These are phyloP conservation scores for Naso thynnoides DNA, from an alignment of 2,797 vertebrate species.

Conservation along the genomic window DNA sequence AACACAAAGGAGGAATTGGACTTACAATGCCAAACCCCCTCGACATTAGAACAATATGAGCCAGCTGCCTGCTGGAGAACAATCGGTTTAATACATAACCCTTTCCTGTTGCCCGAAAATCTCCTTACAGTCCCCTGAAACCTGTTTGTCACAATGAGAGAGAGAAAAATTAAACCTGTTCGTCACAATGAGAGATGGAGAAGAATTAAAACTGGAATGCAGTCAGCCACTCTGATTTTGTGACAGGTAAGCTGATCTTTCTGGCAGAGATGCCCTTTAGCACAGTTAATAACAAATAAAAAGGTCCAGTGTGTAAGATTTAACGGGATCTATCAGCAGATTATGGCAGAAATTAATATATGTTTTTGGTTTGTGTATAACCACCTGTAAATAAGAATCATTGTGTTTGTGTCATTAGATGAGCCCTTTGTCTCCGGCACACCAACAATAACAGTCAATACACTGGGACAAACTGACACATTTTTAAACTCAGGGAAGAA, in stretches of 20 bases:
- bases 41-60: slow-evolving; percentile 49
- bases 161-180: slow-evolving; percentile 35
- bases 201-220: slow-evolving; percentile 24
- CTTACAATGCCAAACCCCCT: slow-evolving; percentile 31
- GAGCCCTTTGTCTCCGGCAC: too few species aligned
- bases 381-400: too few species aligned
- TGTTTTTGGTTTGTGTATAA: too few species aligned
- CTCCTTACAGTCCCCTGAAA: slow-evolving; percentile 34
- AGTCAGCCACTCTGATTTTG: slow-evolving; percentile 2
- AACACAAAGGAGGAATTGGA: slow-evolving; percentile 47
- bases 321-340: too few species aligned
- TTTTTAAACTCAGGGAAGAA: too few species aligned
- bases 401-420: too few species aligned
- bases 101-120: slow-evolving; percentile 44
- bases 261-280: not conserved
- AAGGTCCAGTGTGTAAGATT: too few species aligned
- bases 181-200: slow-evolving; percentile 19
- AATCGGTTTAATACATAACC: slow-evolving; percentile 45
- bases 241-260: slow-evolving; percentile 33
- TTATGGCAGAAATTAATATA: too few species aligned
- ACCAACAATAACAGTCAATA: too few species aligned
- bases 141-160: slow-evolving; percentile 31
- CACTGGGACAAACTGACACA: too few species aligned
- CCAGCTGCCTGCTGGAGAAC: slow-evolving; percentile 46
- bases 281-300: too few species aligned